Evolutionary conservation across 2,888 invertebrate genomes (phyloP), one percentile per base, ranked within the genome.

Genomic region (Ceraclea dissimilis): DNA sequence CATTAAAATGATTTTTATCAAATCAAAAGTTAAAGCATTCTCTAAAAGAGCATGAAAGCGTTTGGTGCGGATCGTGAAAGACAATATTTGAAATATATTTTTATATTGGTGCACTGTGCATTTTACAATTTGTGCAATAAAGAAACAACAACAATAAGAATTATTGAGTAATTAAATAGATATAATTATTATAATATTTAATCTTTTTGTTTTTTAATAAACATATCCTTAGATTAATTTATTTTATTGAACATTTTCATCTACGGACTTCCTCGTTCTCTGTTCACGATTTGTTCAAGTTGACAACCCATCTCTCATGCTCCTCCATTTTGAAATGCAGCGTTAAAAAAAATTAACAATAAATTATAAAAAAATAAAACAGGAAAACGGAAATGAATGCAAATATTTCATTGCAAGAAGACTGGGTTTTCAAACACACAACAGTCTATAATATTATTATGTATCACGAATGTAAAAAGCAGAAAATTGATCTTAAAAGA

Each of bases 311-410:
- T 58, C 62, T 62, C 59, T 62, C 62, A 62, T 62, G 60, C 62
- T 62, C 60, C 62, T 62, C 60, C 62, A 57, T 56, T 61, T 52
- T 52, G 59, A 56, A 62, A 61, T 58, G 62, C 62, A 58, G 62
- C 62, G 56, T 58, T 59, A 57, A 60, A 54, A 52, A 62, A 46
- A 47, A 55, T 47, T 53, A 51, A 49, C 54, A 39, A 49, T 39
- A 54, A 34, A 54, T 21, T 20, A 22, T 26, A 19, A 49, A 49
- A n/a, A 49, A 22, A 17, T 22, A 22, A 49, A 26, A 49, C 22
- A 47, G 5, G 17, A 20, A 19, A 16, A 39, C 13, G n/a, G n/a
- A 26, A 26, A 26, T 26, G 26, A 26, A 10, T n/a, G 26, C 26
- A n/a, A n/a, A n/a, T n/a, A n/a, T n/a, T n/a, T n/a, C n/a, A n/a